Evolutionary conservation across 2,113 vertebrate genomes (phyloP), one percentile per base, ranked within the genome.

Genomic region (Emydocephalus ijimae): DNA sequence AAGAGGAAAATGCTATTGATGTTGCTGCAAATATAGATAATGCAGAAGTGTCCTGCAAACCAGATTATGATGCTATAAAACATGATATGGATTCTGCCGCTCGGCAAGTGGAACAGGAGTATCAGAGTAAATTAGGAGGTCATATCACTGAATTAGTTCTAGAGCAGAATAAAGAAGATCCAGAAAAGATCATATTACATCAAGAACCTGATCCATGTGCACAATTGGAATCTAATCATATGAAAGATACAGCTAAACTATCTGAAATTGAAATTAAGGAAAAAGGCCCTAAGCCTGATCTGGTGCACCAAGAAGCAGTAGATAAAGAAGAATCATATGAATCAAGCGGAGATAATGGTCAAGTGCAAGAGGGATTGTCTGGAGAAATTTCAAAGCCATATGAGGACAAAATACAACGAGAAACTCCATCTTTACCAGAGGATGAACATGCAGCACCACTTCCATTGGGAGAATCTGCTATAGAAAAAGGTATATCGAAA

Each of bases 301-400:
- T 99, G 94, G 99, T 99, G 59, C 99, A 99, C 94, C 99, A 99
- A 96, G 99, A 99, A 95, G 99, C 99, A 26, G 98, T 99, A 23
- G 99, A 99, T 96, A 99, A 99, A 55, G 99, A 99, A 94, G 99
- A 99, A 93, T 99, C 98, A 52, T 99, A 99, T 0, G 99, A 99
- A 96, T 98, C 98, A 29, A 98, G 98, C 34, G 98, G 98, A 85
- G 98, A 98, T 85, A 98, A 98, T 52, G 97, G 97, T 92, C 97
- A 97, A 88, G 23, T 90, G 45, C 97, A 96, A 87, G 98, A 98
- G 91, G 92, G 96, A 64, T 94, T 97, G 92, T 97, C 97, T 90
- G 96, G 96, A 95, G 97, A 98, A 94, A 94, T 97, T 55, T 90
- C 97, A 92, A 98, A 98, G 95, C 91, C 96, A 6, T 97, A 97